phyloP scores from a whole-genome alignment of 2,797 vertebrate genomes.

The Rhyacichthys aspro region DNA sequence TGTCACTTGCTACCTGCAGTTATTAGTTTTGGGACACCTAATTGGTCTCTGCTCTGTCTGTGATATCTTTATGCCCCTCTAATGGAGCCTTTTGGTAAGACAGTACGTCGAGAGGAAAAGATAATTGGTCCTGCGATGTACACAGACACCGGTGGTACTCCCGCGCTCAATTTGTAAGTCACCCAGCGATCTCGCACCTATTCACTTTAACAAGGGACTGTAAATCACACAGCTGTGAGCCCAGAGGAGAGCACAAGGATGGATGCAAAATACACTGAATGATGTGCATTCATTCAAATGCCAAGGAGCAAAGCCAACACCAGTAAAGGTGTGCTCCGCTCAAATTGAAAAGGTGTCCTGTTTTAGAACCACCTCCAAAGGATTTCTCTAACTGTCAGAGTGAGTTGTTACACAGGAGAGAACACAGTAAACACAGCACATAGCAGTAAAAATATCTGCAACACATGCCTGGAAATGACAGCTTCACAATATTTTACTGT shows the following conservation, averaged over 20 bases:
- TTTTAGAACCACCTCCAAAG: not conserved
- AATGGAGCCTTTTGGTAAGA: conserved; percentile 58
- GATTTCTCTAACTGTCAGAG: conserved; percentile 6
- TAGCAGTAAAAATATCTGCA: conserved; percentile 3
- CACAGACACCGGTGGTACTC: conserved; percentile 27
- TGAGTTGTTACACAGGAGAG: conserved; percentile 9
- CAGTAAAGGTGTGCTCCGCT: conserved; percentile 14
- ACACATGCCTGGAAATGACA: conserved; percentile 1
- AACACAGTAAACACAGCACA: conserved; percentile 12
- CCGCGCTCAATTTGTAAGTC: conserved; percentile 60
- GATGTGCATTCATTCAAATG: conserved; percentile 45
- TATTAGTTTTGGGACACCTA: conserved; percentile 69
- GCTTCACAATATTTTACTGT: not conserved
- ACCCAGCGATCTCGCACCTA: conserved; percentile 53
- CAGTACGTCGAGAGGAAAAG: conserved; percentile 50
- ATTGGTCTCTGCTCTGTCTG: conserved; percentile 75
- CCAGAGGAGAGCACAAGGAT: conserved; percentile 25
- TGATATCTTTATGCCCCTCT: conserved; percentile 66
- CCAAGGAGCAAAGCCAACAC: conserved; percentile 19
- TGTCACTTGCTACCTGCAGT: conserved; percentile 65
- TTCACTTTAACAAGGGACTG: conserved; percentile 54
- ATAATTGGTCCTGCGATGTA: conserved; percentile 72
- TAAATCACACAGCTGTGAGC: conserved; percentile 42
- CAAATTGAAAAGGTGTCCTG: conserved; percentile 25
- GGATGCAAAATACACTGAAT: conserved; percentile 29